Evolutionary conservation across 2,888 invertebrate genomes (phyloP).

Genomic region (Antheraea assamensis): DNA sequence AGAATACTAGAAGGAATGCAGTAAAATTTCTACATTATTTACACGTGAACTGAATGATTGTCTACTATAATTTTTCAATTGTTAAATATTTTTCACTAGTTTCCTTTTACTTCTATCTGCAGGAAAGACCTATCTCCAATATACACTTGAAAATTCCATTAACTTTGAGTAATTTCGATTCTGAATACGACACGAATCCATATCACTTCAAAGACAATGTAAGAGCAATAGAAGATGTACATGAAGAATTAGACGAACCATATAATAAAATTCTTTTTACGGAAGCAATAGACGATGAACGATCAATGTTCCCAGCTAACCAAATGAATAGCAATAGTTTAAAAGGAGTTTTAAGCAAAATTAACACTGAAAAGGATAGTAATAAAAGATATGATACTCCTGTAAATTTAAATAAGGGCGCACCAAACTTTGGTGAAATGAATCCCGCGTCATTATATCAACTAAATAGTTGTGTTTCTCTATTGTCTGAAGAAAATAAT

Average conservation of each 20-base stretch:
- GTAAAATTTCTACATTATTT: too few species aligned
- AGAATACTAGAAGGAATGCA: too few species aligned
- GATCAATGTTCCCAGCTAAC: not conserved
- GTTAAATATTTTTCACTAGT: too few species aligned
- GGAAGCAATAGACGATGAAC: not conserved
- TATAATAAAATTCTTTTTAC: not conserved
- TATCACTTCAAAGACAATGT: not conserved
- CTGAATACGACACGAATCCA: not conserved
- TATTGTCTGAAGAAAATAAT: not conserved
- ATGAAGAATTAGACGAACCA: slow-evolving; percentile 8
- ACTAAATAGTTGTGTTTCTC: not conserved
- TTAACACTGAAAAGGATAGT: not conserved
- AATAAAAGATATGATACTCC: not conserved
- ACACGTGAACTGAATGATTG: too few species aligned
- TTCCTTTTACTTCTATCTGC: not conserved
- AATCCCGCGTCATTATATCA: not conserved
- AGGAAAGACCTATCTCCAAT: not conserved
- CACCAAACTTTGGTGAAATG: not conserved
- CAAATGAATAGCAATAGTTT: slow-evolving; percentile 2
- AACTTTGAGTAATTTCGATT: not conserved
- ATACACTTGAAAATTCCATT: not conserved
- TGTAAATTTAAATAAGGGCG: not conserved
- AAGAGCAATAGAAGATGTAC: not conserved
- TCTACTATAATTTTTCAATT: too few species aligned
- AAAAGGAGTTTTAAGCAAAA: not conserved